Evolutionary conservation across 1,140 invertebrate genomes (phyloP), one percentile per base, ranked within the genome.

Genomic region (Hycleus phaleratus): DNA sequence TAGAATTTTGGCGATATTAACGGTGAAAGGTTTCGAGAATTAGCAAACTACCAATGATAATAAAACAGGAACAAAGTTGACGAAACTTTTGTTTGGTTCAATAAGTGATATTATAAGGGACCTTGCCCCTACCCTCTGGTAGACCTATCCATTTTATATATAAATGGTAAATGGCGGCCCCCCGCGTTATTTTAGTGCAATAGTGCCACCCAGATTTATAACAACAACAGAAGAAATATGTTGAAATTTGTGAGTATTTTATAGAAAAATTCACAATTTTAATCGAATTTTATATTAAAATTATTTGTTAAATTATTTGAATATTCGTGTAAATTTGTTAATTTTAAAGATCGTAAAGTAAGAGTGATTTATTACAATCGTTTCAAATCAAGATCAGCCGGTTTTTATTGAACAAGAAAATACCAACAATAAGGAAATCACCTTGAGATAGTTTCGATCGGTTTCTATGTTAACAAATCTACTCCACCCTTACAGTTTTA

Each of bases 201-300:
- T 58, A 58, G 65, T 68, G 65, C 62, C 58, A 59, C 42, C 57
- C 32, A 32, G 32, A 32, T 32, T 32, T 32, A 32, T 4, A 32
- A 7, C 32, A 32, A 2, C 32, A 5, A 18, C 18, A 18, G 18
- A 18, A 18, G 32, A 32, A 32, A 66, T 61, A 69, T 69, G 68
- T 26, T 58, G 49, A 68, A 46, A 70, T 65, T 66, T 62, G 68
- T 70, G 63, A 70, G 68, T 70, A 68, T 42, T 11, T 11, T 32
- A 18, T 18, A 18, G 18, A 18, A 18, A 18, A 18, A 18, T 32
- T 4, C 7, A 32, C 32, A 32, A 32, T 2, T 32, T 32, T 32
- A 18, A 18, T 18, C 18, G 1, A 18, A 18, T 18, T 18, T 18
- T 18, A 18, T 1, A 18, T 18, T 18, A 18, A 18, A 18, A 18